Evolutionary conservation across 2,888 invertebrate genomes (phyloP).

Genomic region (Hydroisotoma schaefferi): DNA sequence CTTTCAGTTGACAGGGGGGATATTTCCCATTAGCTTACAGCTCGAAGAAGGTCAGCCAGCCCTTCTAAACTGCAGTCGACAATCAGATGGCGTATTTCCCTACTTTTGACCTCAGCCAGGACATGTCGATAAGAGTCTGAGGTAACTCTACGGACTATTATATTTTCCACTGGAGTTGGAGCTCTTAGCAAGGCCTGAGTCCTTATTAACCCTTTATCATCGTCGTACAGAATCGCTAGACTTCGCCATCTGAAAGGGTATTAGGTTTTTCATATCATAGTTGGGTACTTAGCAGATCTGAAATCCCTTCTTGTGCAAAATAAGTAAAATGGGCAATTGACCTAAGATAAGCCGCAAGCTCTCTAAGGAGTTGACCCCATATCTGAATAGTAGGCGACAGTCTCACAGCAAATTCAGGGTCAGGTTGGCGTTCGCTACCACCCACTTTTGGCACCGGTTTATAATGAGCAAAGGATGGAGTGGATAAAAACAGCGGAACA

Average conservation of each 20-base stretch:
- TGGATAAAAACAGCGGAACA: constrained; percentile 42
- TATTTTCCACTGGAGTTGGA: constrained; percentile 51
- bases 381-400: constrained; percentile 36
- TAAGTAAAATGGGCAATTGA: too few relatives aligned
- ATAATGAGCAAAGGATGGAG: constrained; percentile 40
- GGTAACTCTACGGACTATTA: constrained; percentile 54
- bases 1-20: background rate
- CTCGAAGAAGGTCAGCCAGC: constrained; percentile 39
- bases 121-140: constrained; percentile 53
- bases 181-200: constrained; percentile 55
- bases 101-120: constrained; percentile 55
- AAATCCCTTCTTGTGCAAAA: too few relatives aligned
- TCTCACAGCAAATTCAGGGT: constrained; percentile 43
- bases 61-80: constrained; percentile 53
- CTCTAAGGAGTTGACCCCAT: constrained; percentile 37
- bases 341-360: constrained; percentile 35
- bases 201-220: constrained; percentile 53
- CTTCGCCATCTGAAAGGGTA: constrained; percentile 15
- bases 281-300: too few relatives aligned
- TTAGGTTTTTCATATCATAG: too few relatives aligned
- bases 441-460: constrained; percentile 29
- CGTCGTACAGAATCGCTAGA: constrained; percentile 44
- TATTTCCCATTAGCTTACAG: too few relatives aligned
- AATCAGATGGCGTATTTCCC: constrained; percentile 54
- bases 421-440: constrained; percentile 24